Evolutionary conservation across 1,140 invertebrate species (phyloP).

Genomic region (Belonocnema kinseyi): DNA sequence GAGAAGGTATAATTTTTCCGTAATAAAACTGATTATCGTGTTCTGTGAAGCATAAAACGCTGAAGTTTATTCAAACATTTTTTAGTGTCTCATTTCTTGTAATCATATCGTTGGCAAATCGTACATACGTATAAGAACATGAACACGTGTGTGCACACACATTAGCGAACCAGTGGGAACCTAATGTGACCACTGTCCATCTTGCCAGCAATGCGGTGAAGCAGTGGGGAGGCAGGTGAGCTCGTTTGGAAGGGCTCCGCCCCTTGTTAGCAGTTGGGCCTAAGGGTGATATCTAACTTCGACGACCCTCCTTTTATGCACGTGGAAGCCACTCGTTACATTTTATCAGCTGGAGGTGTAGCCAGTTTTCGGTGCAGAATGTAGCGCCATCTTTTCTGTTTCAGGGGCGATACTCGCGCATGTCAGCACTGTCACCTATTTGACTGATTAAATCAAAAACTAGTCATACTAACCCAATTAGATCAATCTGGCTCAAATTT

Average conservation of each 20-base stretch:
- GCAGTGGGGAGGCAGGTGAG: slow-evolving; percentile 68
- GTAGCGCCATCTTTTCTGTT: slow-evolving; percentile 32
- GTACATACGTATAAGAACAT: slow-evolving; percentile 31
- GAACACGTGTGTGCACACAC: slow-evolving; percentile 44
- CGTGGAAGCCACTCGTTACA: slow-evolving; percentile 44
- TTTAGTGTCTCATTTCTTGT: too few species aligned
- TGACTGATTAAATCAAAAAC: neutral
- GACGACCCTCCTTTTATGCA: slow-evolving; percentile 60
- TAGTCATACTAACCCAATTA: neutral
- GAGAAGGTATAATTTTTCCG: too few species aligned
- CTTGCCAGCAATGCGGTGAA: slow-evolving; percentile 51
- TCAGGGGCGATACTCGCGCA: slow-evolving; percentile 4
- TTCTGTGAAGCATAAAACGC: too few species aligned
- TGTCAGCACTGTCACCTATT: slow-evolving; percentile 17
- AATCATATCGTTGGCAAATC: neutral
- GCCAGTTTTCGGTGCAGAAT: slow-evolving; percentile 27
- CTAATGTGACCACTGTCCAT: slow-evolving; percentile 45
- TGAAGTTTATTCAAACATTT: too few species aligned
- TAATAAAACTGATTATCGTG: too few species aligned
- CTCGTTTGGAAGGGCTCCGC: slow-evolving; percentile 66
- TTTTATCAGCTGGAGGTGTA: slow-evolving; percentile 51
- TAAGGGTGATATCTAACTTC: slow-evolving; percentile 72
- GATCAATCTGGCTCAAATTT: too few species aligned
- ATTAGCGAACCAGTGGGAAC: slow-evolving; percentile 49
- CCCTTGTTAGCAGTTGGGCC: slow-evolving; percentile 70